phyloP scores from a whole-genome alignment of 2,888 invertebrate species.

The Trissolcus japonicus region DNA sequence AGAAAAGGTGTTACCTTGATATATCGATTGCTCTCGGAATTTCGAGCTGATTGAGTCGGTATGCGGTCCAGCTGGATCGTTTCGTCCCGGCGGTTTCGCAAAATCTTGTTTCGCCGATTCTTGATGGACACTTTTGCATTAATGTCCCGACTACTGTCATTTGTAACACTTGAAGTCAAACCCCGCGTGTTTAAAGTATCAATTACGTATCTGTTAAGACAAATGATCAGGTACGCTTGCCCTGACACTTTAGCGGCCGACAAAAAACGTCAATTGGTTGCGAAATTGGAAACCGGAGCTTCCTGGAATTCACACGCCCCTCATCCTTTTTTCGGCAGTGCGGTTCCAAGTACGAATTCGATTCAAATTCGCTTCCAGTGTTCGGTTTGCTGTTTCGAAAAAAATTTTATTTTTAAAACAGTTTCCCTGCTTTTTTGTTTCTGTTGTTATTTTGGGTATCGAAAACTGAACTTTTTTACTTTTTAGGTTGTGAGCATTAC shows the following conservation, averaged over 20 bases:
- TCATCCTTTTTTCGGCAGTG: slow-evolving; percentile 3
- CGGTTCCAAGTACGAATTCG: not conserved
- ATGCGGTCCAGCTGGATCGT: slow-evolving; percentile 57
- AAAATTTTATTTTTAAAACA: not conserved
- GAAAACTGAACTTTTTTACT: no score
- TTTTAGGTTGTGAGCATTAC: no score
- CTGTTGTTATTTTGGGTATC: no score
- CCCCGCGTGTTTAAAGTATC: slow-evolving; percentile 38
- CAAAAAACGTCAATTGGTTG: slow-evolving; percentile 25
- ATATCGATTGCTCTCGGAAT: slow-evolving; percentile 66
- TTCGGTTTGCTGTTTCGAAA: slow-evolving; percentile 6
- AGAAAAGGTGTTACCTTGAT: slow-evolving; percentile 68
- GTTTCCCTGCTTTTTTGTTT: no score
- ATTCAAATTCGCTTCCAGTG: slow-evolving; percentile 32
- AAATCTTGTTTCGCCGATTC: slow-evolving; percentile 49
- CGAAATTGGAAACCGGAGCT: not conserved
- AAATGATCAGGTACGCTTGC: slow-evolving; percentile 44
- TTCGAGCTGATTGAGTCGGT: slow-evolving; percentile 60
- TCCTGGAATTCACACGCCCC: slow-evolving; percentile 28
- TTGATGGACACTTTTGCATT: slow-evolving; percentile 53
- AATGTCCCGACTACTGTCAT: slow-evolving; percentile 55
- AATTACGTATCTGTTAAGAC: slow-evolving; percentile 54
- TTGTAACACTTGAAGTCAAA: slow-evolving; percentile 52
- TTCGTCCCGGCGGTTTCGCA: slow-evolving; percentile 42
- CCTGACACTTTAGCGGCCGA: slow-evolving; percentile 40